Percentiles rank a stretch among this genome's conserved stretches.
phyloP scores from a whole-genome alignment of 2,888 invertebrate genomes.

The Melanargia galathea region DNA sequence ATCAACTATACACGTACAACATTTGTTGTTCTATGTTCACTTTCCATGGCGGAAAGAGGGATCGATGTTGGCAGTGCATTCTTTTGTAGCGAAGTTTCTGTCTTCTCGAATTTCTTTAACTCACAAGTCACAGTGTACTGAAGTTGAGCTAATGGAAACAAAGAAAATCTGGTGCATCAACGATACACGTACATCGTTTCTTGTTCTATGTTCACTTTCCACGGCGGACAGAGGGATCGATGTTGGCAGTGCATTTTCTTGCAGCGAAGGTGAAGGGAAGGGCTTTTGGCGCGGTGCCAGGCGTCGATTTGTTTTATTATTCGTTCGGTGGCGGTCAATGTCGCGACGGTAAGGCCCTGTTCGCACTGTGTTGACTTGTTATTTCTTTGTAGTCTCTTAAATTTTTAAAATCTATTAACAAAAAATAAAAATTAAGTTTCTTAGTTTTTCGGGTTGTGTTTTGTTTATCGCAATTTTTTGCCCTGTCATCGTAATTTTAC shows the following conservation, averaged over 20 bases:
- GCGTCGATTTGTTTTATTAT: constrained; percentile 78
- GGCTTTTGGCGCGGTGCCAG: constrained; percentile 75
- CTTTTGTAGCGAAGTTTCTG: constrained; percentile 29
- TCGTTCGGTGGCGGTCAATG: constrained; percentile 79
- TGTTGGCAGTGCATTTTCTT: constrained; percentile 29
- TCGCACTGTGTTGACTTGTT: neutral
- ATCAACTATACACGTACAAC: neutral
- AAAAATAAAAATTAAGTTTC: no score
- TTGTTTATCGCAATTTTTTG: no score
- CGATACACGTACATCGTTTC: neutral
- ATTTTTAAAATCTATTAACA: neutral
- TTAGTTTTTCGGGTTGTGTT: no score
- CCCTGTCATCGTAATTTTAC: no score
- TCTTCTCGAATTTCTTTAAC: neutral
- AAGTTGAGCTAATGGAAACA: neutral
- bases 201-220: constrained; percentile 7
- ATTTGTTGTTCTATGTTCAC: constrained; percentile 20
- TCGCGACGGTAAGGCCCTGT: constrained; percentile 58
- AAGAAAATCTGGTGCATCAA: neutral
- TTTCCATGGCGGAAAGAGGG: constrained; percentile 21
- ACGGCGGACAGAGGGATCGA: constrained; percentile 1
- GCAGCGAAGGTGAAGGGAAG: constrained; percentile 53
- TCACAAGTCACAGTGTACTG: neutral
- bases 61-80: constrained; percentile 20
- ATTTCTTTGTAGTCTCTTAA: neutral